Percentiles rank a stretch among this genome's conserved stretches.
Conservation (phyloP, 2,888 invertebrate species). For the Sicus ferrugineus region DNA sequence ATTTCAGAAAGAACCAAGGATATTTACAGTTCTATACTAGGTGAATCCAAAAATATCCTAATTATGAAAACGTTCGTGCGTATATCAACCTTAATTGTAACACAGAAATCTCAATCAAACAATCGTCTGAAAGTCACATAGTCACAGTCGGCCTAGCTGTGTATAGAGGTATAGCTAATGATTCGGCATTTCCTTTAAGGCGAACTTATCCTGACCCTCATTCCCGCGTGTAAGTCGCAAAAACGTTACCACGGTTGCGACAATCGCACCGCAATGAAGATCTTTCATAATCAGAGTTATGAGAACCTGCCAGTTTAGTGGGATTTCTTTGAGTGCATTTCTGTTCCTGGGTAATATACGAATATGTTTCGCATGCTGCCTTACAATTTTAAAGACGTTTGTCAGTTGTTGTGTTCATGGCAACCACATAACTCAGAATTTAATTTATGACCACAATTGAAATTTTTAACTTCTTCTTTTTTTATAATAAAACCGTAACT, state of each 20-base stretch:
- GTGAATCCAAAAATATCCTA: no score
- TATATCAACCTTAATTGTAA: no score
- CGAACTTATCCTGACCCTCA: no score
- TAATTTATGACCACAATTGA: slow-evolving; percentile 10
- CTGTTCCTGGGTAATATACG: not conserved
- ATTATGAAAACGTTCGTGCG: no score
- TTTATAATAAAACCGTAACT: slow-evolving; percentile 5
- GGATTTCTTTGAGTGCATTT: not conserved
- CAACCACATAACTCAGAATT: slow-evolving; percentile 14
- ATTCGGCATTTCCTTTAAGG: not conserved
- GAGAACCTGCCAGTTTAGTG: not conserved
- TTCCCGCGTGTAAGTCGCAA: no score
- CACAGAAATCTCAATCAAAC: no score
- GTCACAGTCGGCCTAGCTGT: not conserved
- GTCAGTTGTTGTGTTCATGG: slow-evolving; percentile 15
- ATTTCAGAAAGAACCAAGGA: no score
- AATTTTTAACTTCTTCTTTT: slow-evolving; percentile 2
- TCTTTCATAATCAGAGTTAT: not conserved
- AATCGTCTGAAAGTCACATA: no score
- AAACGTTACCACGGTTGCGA: no score
- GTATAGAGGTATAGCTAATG: not conserved
- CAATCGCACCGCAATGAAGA: no score
- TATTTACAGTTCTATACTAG: no score
- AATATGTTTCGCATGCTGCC: slow-evolving; percentile 5
- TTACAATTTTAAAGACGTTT: slow-evolving; percentile 17